Base-by-base conservation (phyloP, 2,888 invertebrate genomes). In the Agrochola macilenta region DNA sequence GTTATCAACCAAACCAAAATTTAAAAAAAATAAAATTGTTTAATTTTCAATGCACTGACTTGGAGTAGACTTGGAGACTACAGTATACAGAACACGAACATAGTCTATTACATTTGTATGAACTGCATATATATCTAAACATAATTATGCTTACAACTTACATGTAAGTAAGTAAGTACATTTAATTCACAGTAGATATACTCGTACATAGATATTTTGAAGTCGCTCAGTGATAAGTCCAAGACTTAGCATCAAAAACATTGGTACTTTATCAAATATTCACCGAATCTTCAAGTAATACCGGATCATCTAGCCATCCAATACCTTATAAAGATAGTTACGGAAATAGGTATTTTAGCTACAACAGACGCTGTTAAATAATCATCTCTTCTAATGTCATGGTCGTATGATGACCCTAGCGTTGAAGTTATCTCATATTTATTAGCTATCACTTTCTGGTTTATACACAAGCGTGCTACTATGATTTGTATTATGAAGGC, bases 41-140 rank as follows among this genome's bases (percentile, higher is more conserved):
- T 46, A 57, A 39, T 69, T 66, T 26, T 64, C 72, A 66, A 74
- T 69, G 63, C 46, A 72, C 72, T 75, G 72, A 84, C 82, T 81
- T 84, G 52, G 57, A 0, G 52, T 61, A 74, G 12, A 70, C 20
- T 54, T 39, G 23, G n/a, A 61, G 23, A 76, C 72, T 85, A 76
- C 69, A 78, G 64, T 78, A 71, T 69, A 85, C 57, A 54, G 57
- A 54, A 66, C 23, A 83, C n/a, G 66, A 87, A 89, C 79, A 76
- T 80, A 89, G 78, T 78, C 63, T 71, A 72, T 71, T 82, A 68
- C 46, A 75, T 30, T 65, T 66, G 35, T 74, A 72, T 73, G 39
- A 75, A 26, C 46, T 70, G 65, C 46, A 35, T 35, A 77, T 66
- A 60, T 70, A 71, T 68, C 73, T 86, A 76, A 87, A 79, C 71